These are phyloP conservation scores for Limnephilus marmoratus DNA, from an alignment of 2,888 invertebrate species.

Conservation along the genomic window DNA sequence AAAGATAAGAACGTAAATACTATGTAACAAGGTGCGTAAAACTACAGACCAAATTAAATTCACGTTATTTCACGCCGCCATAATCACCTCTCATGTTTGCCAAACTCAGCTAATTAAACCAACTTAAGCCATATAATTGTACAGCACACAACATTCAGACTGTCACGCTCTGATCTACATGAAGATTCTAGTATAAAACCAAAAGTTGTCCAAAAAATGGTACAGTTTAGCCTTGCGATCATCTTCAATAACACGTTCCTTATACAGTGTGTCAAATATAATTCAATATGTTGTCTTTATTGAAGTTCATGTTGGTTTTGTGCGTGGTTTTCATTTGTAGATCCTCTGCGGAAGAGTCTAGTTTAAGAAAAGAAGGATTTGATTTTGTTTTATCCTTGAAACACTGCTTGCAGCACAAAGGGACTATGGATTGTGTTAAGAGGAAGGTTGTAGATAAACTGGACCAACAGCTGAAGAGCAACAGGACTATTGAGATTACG, in stretches of 20 bases:
- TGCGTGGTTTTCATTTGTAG: conserved; percentile 9
- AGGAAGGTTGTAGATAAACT: conserved; percentile 62
- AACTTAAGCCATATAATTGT: conserved; percentile 28
- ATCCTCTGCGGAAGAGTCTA: not conserved
- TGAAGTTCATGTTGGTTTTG: conserved; percentile 19
- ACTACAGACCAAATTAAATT: not conserved
- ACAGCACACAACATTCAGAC: conserved; percentile 48
- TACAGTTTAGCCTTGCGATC: conserved; percentile 34
- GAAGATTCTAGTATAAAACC: conserved; percentile 64
- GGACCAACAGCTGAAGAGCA: conserved; percentile 60
- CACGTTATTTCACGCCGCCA: not conserved
- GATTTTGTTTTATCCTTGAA: conserved; percentile 52
- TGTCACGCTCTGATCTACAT: conserved; percentile 59
- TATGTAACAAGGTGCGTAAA: conserved; percentile 42
- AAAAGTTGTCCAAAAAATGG: conserved; percentile 50
- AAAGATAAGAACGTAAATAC: conserved; percentile 18
- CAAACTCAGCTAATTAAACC: conserved; percentile 24
- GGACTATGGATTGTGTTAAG: conserved; percentile 67
- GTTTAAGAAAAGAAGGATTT: conserved; percentile 44
- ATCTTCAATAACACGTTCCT: conserved; percentile 13
- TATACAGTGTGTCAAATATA: not conserved
- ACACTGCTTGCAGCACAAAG: conserved; percentile 69
- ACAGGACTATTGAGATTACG: conserved; percentile 55
- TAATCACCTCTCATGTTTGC: conserved; percentile 17
- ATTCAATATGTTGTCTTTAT: conserved; percentile 24